Evolutionary conservation across 1,140 invertebrate species (phyloP).

Genomic region (Acyrthosiphon pisum): DNA sequence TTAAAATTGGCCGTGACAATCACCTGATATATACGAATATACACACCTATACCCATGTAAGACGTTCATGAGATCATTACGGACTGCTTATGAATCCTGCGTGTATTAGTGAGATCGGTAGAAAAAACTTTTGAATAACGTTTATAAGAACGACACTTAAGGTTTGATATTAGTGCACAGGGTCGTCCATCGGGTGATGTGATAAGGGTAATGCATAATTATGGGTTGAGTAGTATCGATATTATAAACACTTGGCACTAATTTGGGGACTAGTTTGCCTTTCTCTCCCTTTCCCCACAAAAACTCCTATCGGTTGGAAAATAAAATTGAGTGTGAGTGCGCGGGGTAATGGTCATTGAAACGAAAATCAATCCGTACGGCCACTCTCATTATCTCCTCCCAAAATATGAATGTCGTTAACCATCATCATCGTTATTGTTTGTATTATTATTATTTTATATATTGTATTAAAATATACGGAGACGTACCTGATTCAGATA

Average conservation of each 20-base stretch:
- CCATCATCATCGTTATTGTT: not conserved
- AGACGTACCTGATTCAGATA: constrained; percentile 81
- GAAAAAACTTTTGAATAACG: not conserved
- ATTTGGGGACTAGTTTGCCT: not conserved
- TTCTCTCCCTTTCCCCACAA: not conserved
- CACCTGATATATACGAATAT: not conserved
- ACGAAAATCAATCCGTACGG: not conserved
- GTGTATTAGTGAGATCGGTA: not conserved
- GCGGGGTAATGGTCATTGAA: not conserved
- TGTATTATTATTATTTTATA: not conserved
- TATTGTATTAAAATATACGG: not conserved
- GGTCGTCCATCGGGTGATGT: not conserved
- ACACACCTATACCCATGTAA: not conserved
- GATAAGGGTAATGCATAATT: not conserved
- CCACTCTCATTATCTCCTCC: too few relatives aligned
- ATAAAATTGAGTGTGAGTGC: not conserved
- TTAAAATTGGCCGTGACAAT: not conserved
- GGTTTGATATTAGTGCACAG: not conserved
- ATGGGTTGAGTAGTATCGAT: not conserved
- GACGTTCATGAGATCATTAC: not conserved
- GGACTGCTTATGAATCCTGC: not conserved
- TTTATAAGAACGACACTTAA: not conserved
- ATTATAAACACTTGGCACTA: not conserved
- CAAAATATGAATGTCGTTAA: not conserved
- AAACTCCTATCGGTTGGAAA: not conserved